Conservation (phyloP, 2,113 vertebrate species). For the Bujurquina vittata region DNA sequence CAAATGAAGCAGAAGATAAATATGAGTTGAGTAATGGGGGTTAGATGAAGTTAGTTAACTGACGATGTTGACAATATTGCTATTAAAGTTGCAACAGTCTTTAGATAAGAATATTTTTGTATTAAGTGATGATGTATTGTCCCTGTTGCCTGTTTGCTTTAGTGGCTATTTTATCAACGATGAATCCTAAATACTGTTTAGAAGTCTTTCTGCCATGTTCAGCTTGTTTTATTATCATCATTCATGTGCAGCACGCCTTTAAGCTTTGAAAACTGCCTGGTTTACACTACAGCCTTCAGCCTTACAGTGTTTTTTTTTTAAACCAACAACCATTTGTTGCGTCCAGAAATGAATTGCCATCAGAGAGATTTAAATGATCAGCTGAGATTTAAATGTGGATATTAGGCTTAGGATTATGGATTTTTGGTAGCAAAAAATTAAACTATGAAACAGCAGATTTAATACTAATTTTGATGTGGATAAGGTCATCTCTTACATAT, state of each 20-base stretch:
- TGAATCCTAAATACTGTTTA: not conserved
- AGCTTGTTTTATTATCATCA: not conserved
- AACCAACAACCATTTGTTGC: not conserved
- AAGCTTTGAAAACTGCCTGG: not conserved
- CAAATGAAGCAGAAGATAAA: conserved; percentile 22
- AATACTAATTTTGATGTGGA: not conserved
- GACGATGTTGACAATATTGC: conserved; percentile 6
- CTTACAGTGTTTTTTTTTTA: not conserved
- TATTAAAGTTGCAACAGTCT: not conserved
- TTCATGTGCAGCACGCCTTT: not conserved
- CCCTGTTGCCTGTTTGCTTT: not conserved
- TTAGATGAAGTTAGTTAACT: conserved; percentile 16
- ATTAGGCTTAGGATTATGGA: not conserved
- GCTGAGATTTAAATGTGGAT: not conserved
- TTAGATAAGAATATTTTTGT: not conserved
- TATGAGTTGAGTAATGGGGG: conserved; percentile 7
- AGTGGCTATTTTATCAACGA: not conserved
- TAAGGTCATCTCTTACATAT: not conserved
- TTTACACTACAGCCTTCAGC: not conserved
- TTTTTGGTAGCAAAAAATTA: not conserved
- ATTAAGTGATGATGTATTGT: not conserved
- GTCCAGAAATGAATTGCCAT: not conserved
- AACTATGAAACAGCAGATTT: not conserved
- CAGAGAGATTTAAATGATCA: not conserved
- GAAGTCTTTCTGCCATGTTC: not conserved